Evolutionary conservation across 1,140 invertebrate genomes (phyloP).

Genomic region (Rhopalosiphum padi): DNA sequence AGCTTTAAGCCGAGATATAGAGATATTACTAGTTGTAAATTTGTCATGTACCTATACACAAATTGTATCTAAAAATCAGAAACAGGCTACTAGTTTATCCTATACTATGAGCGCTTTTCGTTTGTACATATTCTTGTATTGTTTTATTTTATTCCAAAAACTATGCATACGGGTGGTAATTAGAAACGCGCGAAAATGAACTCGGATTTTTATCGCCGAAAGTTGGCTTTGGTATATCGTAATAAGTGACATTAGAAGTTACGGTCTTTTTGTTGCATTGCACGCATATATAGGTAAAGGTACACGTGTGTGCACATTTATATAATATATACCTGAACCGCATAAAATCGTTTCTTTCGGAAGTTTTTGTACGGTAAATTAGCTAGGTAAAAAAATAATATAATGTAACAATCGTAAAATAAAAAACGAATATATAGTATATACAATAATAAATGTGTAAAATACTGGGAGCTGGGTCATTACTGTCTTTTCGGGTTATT

Average conservation of each 20-base stretch:
- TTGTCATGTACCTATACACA: background rate
- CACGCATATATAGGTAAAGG: background rate
- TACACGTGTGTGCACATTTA: background rate
- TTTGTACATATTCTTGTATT: background rate
- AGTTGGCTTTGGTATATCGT: background rate
- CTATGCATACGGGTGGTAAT: background rate
- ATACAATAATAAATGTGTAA: constrained; percentile 44
- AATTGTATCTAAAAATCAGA: background rate
- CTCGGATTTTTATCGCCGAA: background rate
- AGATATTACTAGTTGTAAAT: background rate
- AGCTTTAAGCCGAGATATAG: background rate
- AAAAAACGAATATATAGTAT: constrained; percentile 31
- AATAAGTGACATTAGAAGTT: background rate
- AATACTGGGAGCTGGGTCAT: constrained; percentile 54
- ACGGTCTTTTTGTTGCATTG: constrained; percentile 36
- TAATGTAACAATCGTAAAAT: constrained; percentile 54
- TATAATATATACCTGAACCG: constrained; percentile 23
- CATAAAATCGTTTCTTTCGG: constrained; percentile 46
- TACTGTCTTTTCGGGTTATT: constrained; percentile 58
- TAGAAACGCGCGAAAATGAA: background rate
- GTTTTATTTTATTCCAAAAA: background rate
- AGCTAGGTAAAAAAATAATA: constrained; percentile 36
- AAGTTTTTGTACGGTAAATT: constrained; percentile 51
- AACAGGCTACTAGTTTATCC: background rate
- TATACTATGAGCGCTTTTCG: background rate